Base-by-base conservation (phyloP, 1,140 invertebrate species). In the Drosophila insularis region DNA sequence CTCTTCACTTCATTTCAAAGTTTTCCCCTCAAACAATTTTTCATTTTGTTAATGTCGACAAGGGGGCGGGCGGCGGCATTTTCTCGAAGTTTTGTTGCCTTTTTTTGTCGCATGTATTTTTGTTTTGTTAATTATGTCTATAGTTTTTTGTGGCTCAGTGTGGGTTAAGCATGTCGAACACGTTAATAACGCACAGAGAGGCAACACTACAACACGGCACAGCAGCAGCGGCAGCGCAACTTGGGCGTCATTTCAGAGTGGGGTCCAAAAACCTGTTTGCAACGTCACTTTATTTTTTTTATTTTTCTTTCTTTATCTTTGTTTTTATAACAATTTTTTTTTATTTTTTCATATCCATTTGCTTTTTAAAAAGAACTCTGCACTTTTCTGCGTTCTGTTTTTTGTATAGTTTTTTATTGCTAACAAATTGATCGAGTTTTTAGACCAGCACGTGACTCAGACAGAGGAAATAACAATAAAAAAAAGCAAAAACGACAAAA, bases 241-340 rank as follows among this genome's bases (percentile, higher is more conserved):
- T 65, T 65, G 71, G 65, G 75, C 80, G 61, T 69, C 69, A 63
- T 68, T 76, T 53, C 50, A 21, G 19, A 50, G 43, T 50, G 43
- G 73, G 76, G 76, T 46, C 43, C 66, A 53, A 60, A 81, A 85
- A 85, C 81, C 81, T 60, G 81, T 85, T 85, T 71, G 71, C 68
- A 58, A 43, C 31, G 56, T 67, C 56, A 17, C 39, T 31, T 60
- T 35, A 35, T 60, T 10, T 60, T 68, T 32, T 39, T 32, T 54
- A 23, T 64, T 32, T 55, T 23, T 54, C 19, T 66, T 39, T 31
- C 43, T 63, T 82, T 71, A 72, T 72, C 80, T 75, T 75, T 70
- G 19, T 60, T 21, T 60, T 62, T 31, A 14, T 50, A 63, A 50
- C 2, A 31, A 46, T 60, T 43, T 63, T 53, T 31, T 63, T 60